Conservation (phyloP, 1,140 invertebrate species). For the Streblospio benedicti region DNA sequence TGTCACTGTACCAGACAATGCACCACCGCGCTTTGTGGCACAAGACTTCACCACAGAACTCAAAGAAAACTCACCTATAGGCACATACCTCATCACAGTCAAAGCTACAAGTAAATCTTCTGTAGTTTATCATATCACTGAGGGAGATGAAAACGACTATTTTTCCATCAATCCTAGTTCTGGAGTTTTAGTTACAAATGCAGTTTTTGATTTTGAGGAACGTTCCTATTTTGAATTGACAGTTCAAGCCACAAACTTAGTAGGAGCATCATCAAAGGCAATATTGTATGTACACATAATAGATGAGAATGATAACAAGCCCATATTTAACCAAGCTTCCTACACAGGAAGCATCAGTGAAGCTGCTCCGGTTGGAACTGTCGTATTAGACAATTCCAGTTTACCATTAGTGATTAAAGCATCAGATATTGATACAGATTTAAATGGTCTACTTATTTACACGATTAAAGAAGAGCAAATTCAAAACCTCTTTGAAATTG, state of each 20-base stretch:
- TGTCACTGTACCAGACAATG: slow-evolving; percentile 79
- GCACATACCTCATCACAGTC: slow-evolving; percentile 66
- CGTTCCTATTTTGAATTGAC: slow-evolving; percentile 72
- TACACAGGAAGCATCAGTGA: slow-evolving; percentile 67
- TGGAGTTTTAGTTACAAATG: slow-evolving; percentile 45
- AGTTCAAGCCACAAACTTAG: slow-evolving; percentile 75
- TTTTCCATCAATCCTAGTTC: slow-evolving; percentile 48
- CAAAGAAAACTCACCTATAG: slow-evolving; percentile 70
- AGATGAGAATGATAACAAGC: slow-evolving; percentile 71
- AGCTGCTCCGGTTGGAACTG: slow-evolving; percentile 59
- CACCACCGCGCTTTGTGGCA: slow-evolving; percentile 63
- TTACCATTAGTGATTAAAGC: slow-evolving; percentile 67
- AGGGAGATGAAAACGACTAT: slow-evolving; percentile 37
- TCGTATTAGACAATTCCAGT: slow-evolving; percentile 58
- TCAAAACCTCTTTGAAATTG: slow-evolving; percentile 70
- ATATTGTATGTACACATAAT: slow-evolving; percentile 46
- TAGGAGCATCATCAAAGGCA: slow-evolving; percentile 46
- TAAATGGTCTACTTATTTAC: slow-evolving; percentile 73
- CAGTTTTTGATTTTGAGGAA: slow-evolving; percentile 49
- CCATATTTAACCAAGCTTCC: slow-evolving; percentile 59
- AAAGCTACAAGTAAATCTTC: slow-evolving; percentile 55
- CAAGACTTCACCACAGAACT: slow-evolving; percentile 66
- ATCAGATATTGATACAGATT: slow-evolving; percentile 66
- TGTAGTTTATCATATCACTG: slow-evolving; percentile 36
- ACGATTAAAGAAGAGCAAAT: slow-evolving; percentile 69